These are phyloP conservation scores for Zeus faber DNA, from an alignment of 2,113 vertebrate genomes.

Conservation along the genomic window DNA sequence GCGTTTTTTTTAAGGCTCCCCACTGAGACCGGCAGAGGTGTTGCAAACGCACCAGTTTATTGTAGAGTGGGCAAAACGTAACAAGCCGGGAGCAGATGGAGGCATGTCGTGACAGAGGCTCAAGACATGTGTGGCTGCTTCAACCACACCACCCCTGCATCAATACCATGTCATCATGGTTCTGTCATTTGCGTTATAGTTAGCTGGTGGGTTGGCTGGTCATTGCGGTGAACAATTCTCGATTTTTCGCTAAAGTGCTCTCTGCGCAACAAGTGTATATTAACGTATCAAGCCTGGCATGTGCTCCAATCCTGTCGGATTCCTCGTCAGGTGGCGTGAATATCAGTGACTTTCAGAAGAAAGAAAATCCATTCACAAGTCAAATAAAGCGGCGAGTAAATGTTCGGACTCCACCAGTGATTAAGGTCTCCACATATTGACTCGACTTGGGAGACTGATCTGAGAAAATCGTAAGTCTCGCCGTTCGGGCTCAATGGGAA, in stretches of 20 bases:
- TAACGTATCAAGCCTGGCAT: neutral
- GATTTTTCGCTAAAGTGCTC: neutral
- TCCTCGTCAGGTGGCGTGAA: conserved; percentile 1
- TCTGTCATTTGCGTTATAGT: no score
- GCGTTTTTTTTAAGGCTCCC: no score
- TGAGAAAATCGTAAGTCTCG: neutral
- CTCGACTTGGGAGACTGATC: no score
- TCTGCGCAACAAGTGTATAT: neutral
- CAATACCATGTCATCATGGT: neutral
- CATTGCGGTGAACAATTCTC: neutral
- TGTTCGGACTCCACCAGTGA: conserved; percentile 1
- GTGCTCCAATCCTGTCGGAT: neutral
- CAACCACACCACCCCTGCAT: no score
- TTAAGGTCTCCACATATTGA: neutral
- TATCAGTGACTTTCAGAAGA: conserved; percentile 4
- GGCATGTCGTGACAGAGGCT: no score
- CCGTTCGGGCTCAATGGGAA: neutral
- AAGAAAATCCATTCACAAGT: neutral
- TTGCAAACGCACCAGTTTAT: no score
- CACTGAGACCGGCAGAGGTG: no score
- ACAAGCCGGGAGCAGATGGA: no score
- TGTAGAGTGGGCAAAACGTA: no score
- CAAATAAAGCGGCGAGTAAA: neutral
- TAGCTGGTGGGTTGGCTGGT: no score
- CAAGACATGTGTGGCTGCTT: no score